Evolutionary conservation across 2,888 invertebrate species (phyloP).

Genomic region (Seira ritae): DNA sequence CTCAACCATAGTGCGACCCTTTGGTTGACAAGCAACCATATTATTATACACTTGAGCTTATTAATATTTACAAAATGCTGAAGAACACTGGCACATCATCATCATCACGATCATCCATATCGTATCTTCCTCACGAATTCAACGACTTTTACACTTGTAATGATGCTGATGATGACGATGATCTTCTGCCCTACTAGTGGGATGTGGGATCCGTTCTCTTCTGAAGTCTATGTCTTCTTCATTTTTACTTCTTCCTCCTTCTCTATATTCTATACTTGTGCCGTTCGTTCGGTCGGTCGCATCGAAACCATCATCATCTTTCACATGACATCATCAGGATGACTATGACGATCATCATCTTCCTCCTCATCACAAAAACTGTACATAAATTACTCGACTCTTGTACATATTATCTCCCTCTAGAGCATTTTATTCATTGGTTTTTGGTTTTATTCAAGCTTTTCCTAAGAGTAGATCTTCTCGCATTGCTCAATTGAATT

Average conservation of each 20-base stretch:
- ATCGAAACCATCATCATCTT: slow-evolving; percentile 43
- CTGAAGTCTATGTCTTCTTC: slow-evolving; percentile 14
- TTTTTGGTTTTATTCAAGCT: slow-evolving; percentile 34
- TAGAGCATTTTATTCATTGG: slow-evolving; percentile 39
- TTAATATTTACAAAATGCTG: not conserved
- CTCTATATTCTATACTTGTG: no score
- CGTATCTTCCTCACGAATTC: slow-evolving; percentile 35
- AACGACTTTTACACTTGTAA: not conserved
- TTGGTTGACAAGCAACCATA: no score
- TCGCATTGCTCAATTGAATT: not conserved
- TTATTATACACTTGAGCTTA: no score
- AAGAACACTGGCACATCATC: slow-evolving; percentile 17
- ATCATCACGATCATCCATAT: slow-evolving; percentile 23
- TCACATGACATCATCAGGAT: slow-evolving; percentile 31
- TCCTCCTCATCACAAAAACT: slow-evolving; percentile 12
- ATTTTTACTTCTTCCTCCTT: slow-evolving; percentile 45
- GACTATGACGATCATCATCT: slow-evolving; percentile 8
- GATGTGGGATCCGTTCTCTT: slow-evolving; percentile 19
- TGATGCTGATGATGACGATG: slow-evolving; percentile 39
- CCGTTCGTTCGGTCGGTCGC: not conserved
- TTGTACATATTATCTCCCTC: not conserved
- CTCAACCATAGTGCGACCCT: not conserved
- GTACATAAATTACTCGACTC: slow-evolving; percentile 44
- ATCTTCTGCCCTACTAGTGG: slow-evolving; percentile 50
- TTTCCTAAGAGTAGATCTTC: not conserved